Base-by-base conservation (phyloP, 2,888 invertebrate genomes). In the Lordiphosa andalusiaca region DNA sequence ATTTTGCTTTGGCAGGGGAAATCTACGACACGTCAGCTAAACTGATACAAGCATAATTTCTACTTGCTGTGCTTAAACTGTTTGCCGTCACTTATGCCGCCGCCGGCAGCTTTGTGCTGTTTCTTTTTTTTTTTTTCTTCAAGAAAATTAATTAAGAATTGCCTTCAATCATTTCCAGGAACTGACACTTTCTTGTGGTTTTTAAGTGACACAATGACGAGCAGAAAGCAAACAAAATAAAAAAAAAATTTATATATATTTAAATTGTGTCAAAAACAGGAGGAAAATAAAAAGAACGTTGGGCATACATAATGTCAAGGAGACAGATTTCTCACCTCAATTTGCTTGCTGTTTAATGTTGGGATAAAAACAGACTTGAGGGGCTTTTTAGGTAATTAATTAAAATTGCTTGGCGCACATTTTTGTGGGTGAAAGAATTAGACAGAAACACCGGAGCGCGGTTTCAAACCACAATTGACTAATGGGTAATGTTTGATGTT, bases 141-240 rank as follows among this genome's bases (percentile, higher is more conserved):
- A 44, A 44, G 2, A 33, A 44, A 44, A 13, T 44, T 44, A 44
- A 44, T 44, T 44, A 16, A 33, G n/a, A 44, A 44, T 33, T 44
- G 44, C 44, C 44, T 44, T 13, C n/a, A 44, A 33, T 30, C 44
- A 44, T 36, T 47, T 9, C 19, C 47, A 33, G 33, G 16, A 44
- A 16, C 30, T 23, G 44, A 44, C 33, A 30, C 54, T 64, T 55
- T 37, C 36, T 56, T 66, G 63, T 36, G 66, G 63, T 63, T 53
- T 61, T 47, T 48, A 67, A 73, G 71, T 67, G 74, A 74, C 64
- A 74, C 58, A 44, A 38, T 37, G 75, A 73, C 57, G 75, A 64
- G 61, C 67, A 74, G 67, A 82, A 78, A 55, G 51, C 41, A 50
- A 56, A 25, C 3, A 21, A 9, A 38, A 49, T 46, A 53, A 38